A percentile compares a stretch with the other conserved stretches of the same genome.
These are phyloP conservation scores for Microtus pennsylvanicus DNA, from an alignment of 2,113 vertebrate genomes.

Conservation along the genomic window DNA sequence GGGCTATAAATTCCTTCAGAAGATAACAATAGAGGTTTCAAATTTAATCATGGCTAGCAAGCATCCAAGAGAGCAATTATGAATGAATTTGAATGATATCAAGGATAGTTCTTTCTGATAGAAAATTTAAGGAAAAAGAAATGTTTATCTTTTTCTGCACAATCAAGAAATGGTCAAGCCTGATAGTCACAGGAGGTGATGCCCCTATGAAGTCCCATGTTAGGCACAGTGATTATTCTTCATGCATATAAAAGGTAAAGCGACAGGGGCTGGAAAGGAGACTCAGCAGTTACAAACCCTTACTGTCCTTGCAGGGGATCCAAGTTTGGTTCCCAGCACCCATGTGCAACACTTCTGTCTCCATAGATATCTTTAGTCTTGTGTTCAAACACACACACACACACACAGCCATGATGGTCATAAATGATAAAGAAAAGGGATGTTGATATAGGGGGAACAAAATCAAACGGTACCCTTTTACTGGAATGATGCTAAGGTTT, in stretches of 20 bases:
- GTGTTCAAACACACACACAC: not conserved
- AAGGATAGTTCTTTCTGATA: slow-evolving; percentile 24
- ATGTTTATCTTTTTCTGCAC: slow-evolving; percentile 55
- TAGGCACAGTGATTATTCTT: not conserved
- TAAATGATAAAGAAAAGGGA: not conserved
- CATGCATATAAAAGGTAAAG: not conserved
- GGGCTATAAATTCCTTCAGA: slow-evolving; percentile 56
- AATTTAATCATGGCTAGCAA: slow-evolving; percentile 53
- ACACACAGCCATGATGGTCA: not conserved
- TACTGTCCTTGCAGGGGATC: not conserved
- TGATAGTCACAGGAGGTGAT: not conserved
- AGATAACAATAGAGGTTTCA: slow-evolving; percentile 62
- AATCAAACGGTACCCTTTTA: not conserved
- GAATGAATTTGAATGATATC: slow-evolving; percentile 62
- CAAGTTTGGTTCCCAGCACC: not conserved
- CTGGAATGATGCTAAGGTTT: not conserved
- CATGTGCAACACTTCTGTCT: not conserved
- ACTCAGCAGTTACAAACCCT: not conserved
- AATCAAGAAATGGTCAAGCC: slow-evolving; percentile 43
- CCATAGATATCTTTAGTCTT: not conserved
- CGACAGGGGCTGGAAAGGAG: not conserved
- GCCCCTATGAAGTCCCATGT: not conserved
- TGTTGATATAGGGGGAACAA: not conserved
- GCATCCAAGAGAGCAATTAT: slow-evolving; percentile 49
- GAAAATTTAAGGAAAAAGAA: slow-evolving; percentile 34